Evolutionary conservation across 2,888 invertebrate genomes (phyloP).

Genomic region (Bembecia ichneumoniformis): DNA sequence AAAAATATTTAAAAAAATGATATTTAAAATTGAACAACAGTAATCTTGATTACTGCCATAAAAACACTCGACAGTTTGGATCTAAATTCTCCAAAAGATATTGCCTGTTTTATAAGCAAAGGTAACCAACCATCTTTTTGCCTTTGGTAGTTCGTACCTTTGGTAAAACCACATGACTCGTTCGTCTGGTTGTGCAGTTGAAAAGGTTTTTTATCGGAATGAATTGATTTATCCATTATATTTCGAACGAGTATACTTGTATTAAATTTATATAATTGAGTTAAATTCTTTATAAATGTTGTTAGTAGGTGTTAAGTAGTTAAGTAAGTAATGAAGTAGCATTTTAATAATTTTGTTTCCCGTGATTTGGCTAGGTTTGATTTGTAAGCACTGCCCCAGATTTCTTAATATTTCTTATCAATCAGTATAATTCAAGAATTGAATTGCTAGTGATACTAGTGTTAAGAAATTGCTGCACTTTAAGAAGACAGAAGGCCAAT

Average conservation of each 20-base stretch:
- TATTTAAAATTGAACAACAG: too few relatives aligned
- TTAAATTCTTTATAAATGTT: slow-evolving; percentile 6
- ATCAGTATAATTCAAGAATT: too few relatives aligned
- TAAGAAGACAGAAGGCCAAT: too few relatives aligned
- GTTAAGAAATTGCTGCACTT: too few relatives aligned
- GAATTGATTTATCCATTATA: slow-evolving; percentile 5
- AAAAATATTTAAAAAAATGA: too few relatives aligned
- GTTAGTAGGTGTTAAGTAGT: slow-evolving; percentile 4
- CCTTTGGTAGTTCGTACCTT: not conserved
- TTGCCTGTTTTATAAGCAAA: too few relatives aligned
- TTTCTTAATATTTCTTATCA: too few relatives aligned
- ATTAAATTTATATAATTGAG: slow-evolving; percentile 6
- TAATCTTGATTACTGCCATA: too few relatives aligned
- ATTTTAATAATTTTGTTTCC: slow-evolving; percentile 9
- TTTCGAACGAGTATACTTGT: slow-evolving; percentile 6
- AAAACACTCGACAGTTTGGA: too few relatives aligned
- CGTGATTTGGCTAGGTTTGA: slow-evolving; percentile 3
- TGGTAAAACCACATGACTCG: not conserved
- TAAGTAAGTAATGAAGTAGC: slow-evolving; percentile 7
- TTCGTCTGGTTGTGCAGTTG: not conserved
- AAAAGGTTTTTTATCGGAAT: not conserved
- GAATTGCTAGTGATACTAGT: too few relatives aligned
- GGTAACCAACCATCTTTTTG: too few relatives aligned
- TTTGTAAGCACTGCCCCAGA: slow-evolving; percentile 7
- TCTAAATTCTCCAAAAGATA: too few relatives aligned